These are phyloP conservation scores for Sarcophaga variegata DNA, from an alignment of 2,888 invertebrate genomes.

Conservation along the genomic window DNA sequence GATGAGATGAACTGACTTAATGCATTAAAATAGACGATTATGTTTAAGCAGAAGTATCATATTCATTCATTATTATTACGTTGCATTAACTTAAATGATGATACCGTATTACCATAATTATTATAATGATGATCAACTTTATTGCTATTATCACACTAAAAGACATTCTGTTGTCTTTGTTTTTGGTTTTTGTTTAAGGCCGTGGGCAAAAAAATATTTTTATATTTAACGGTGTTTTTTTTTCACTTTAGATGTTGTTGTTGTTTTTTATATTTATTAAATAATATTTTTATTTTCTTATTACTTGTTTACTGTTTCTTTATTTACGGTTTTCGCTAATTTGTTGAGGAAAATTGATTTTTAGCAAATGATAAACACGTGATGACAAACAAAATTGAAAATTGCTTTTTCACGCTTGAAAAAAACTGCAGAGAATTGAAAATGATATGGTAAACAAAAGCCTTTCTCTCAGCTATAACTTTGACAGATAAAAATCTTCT, in stretches of 20 bases:
- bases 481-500: no score
- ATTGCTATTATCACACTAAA: slow-evolving; percentile 32
- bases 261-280: not conserved
- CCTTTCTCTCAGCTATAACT: no score
- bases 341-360: slow-evolving; percentile 43
- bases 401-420: not conserved
- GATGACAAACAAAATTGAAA: not conserved
- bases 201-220: slow-evolving; percentile 51
- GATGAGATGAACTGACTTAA: slow-evolving; percentile 35
- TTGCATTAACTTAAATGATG: slow-evolving; percentile 28
- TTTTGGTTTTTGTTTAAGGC: slow-evolving; percentile 52
- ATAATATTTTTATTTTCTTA: slow-evolving; percentile 32
- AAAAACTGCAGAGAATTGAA: not conserved
- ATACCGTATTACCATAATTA: slow-evolving; percentile 34
- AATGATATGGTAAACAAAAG: not conserved
- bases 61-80: slow-evolving; percentile 32
- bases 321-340: slow-evolving; percentile 21
- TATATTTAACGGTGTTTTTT: slow-evolving; percentile 43
- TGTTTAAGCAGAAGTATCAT: not conserved
- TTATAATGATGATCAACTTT: slow-evolving; percentile 32
- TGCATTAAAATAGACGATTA: slow-evolving; percentile 34
- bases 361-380: slow-evolving; percentile 16
- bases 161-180: slow-evolving; percentile 9
- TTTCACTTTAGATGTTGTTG: slow-evolving; percentile 38
- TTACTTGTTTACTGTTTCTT: not conserved